These are phyloP conservation scores for Gymnorhina tibicen DNA, from an alignment of 2,113 vertebrate genomes.

Conservation along the genomic window DNA sequence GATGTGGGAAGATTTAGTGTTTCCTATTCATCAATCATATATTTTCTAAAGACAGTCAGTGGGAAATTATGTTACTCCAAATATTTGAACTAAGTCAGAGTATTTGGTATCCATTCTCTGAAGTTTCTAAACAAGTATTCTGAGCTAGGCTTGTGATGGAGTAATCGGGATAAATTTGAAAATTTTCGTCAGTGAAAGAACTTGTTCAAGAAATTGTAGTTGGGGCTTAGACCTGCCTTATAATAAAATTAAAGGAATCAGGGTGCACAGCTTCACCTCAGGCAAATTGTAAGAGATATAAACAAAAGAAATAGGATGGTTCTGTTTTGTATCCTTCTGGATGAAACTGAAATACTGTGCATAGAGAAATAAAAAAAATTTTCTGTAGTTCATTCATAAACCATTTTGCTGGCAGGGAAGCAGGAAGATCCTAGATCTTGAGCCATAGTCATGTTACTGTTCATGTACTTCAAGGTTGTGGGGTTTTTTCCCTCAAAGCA, in stretches of 20 bases:
- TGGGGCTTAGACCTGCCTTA: background rate
- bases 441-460: background rate
- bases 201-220: background rate
- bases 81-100: background rate
- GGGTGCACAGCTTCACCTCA: background rate
- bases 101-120: background rate
- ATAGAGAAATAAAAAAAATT: background rate
- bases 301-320: background rate
- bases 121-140: background rate
- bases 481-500: fast-evolving
- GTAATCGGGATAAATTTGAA: fast-evolving
- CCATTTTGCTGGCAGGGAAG: background rate
- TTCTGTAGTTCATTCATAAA: background rate
- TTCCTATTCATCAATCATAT: background rate
- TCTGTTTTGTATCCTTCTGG: background rate
- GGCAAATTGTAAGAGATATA: background rate
- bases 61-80: background rate
- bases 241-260: background rate
- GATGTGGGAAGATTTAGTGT: background rate
- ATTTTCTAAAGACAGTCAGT: background rate
- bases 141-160: background rate
- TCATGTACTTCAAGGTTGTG: background rate
- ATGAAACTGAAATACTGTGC: background rate
- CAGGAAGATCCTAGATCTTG: background rate
- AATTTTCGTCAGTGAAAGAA: background rate